Evolutionary conservation across 2,797 vertebrate genomes (phyloP).

Genomic region (Brachymystax lenok): DNA sequence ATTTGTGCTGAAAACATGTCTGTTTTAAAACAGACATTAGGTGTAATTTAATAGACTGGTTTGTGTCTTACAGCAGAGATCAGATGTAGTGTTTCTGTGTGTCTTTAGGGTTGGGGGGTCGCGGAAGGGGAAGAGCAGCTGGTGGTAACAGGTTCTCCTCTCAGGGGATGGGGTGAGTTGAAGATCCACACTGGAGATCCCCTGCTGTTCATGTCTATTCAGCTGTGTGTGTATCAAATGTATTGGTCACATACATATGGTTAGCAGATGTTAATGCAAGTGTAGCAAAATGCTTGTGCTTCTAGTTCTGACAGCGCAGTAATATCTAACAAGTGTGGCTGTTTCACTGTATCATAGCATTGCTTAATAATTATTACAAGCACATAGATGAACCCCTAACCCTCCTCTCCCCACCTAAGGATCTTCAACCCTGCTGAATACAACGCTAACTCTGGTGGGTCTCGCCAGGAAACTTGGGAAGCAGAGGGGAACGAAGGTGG

Average conservation of each 20-base stretch:
- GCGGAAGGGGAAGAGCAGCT: constrained; percentile 88
- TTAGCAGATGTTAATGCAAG: no score
- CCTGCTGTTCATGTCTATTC: neutral
- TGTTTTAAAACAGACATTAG: neutral
- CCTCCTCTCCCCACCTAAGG: constrained; percentile 61
- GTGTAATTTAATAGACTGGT: neutral
- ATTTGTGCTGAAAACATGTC: neutral
- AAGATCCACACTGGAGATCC: neutral
- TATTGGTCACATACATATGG: no score
- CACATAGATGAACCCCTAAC: no score
- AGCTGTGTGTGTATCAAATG: no score
- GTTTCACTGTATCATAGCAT: no score
- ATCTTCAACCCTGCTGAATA: constrained; percentile 95
- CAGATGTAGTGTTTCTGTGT: constrained; percentile 32
- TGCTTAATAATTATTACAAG: no score
- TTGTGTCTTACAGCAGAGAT: neutral
- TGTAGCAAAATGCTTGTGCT: no score
- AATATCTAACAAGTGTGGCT: no score
- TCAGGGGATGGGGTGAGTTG: constrained; percentile 94
- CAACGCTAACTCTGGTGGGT: constrained; percentile 73
- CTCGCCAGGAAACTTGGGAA: constrained; percentile 86
- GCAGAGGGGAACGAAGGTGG: constrained; percentile 78
- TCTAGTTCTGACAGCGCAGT: no score
- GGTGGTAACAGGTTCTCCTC: constrained; percentile 86
- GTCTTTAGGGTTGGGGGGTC: constrained; percentile 71